Conservation (phyloP, 2,113 vertebrate genomes). For the Brachyhypopomus gauderio region DNA sequence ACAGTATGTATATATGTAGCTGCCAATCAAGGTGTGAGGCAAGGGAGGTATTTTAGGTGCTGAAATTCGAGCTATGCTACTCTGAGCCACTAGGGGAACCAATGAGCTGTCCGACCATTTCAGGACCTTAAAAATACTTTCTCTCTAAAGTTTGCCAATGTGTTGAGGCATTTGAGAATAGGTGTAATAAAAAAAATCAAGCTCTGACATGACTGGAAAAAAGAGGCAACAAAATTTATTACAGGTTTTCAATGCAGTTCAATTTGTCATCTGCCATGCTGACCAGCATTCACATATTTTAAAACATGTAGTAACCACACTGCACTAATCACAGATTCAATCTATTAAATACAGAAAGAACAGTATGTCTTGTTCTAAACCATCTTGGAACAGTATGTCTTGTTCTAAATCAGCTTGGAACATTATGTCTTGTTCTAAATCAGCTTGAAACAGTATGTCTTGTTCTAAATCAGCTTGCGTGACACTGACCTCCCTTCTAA, state of each 20-base stretch:
- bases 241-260: neutral
- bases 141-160: neutral
- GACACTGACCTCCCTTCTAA: neutral
- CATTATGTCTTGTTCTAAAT: too few relatives aligned
- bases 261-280: neutral
- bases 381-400: too few relatives aligned
- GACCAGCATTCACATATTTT: neutral
- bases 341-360: neutral
- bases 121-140: neutral
- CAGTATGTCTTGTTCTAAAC: neutral
- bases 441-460: too few relatives aligned
- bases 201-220: neutral
- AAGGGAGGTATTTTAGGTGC: constrained; percentile 8
- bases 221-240: neutral
- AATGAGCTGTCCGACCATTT: constrained; percentile 51
- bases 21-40: constrained; percentile 27
- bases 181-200: neutral
- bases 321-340: neutral
- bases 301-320: neutral
- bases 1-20: constrained; percentile 9
- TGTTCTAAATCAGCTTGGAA: too few relatives aligned
- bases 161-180: constrained; percentile 10
- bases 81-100: constrained; percentile 66
- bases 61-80: constrained; percentile 20
- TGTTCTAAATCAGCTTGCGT: neutral